phyloP scores from a whole-genome alignment of 2,113 vertebrate genomes.

The Mohoua ochrocephala region DNA sequence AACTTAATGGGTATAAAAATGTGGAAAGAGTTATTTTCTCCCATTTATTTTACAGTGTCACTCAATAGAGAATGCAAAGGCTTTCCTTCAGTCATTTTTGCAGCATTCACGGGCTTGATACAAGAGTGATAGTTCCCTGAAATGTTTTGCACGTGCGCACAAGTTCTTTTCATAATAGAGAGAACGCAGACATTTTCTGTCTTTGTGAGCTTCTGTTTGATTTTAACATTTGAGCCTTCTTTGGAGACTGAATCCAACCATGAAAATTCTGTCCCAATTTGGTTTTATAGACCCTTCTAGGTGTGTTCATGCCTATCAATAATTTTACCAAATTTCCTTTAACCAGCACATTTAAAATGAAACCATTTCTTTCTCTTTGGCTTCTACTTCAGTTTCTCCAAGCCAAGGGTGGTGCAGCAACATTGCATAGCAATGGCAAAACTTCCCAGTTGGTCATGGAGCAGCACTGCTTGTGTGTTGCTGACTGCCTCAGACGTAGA shows the following conservation, averaged over 20 bases:
- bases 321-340: not conserved
- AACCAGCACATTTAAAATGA: not conserved
- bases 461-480: not conserved
- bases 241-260: not conserved
- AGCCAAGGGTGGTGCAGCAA: not conserved
- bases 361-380: not conserved
- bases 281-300: not conserved
- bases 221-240: not conserved
- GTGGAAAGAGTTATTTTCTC: not conserved
- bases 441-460: not conserved
- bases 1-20: not conserved
- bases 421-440: not conserved
- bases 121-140: not conserved
- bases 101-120: not conserved
- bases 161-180: not conserved
- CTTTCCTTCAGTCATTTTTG: not conserved
- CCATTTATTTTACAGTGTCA: not conserved
- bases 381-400: not conserved
- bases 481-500: not conserved
- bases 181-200: not conserved
- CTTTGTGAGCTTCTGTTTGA: not conserved
- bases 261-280: not conserved
- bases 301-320: not conserved
- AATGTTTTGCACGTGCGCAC: not conserved
- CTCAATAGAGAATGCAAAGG: not conserved